Evolutionary conservation across 2,888 invertebrate species (phyloP).

Genomic region (Zygothrica quintamaculata): DNA sequence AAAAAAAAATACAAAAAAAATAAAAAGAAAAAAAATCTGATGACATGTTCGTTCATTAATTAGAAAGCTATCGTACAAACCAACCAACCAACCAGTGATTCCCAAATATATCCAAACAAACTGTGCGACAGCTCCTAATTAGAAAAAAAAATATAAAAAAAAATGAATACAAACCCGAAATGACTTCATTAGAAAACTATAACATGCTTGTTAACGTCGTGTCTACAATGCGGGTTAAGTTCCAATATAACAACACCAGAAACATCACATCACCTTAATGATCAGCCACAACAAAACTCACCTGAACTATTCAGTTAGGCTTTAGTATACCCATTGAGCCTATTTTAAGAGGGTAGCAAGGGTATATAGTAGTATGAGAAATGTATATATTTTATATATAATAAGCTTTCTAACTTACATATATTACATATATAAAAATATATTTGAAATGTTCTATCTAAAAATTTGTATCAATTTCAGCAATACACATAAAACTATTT

Average conservation of each 20-base stretch:
- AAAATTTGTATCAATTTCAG: too few relatives aligned
- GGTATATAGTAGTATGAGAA: too few relatives aligned
- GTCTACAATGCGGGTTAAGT: constrained; percentile 69
- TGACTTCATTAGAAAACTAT: constrained; percentile 80
- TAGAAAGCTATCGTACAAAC: constrained; percentile 63
- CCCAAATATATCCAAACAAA: constrained; percentile 11
- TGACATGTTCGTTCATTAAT: constrained; percentile 77
- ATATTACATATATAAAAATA: too few relatives aligned
- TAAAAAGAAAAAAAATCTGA: constrained; percentile 27
- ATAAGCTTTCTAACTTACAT: too few relatives aligned
- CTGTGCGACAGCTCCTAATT: constrained; percentile 67
- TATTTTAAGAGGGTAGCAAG: too few relatives aligned
- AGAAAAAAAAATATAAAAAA: constrained; percentile 45
- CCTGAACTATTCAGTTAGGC: constrained; percentile 31
- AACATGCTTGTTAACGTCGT: constrained; percentile 74
- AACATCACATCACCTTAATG: constrained; percentile 43
- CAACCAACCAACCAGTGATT: constrained; percentile 7
- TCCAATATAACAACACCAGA: constrained; percentile 22
- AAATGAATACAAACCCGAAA: too few relatives aligned
- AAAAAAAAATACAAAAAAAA: background rate
- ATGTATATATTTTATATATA: too few relatives aligned
- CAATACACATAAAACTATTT: too few relatives aligned
- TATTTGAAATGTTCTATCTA: too few relatives aligned
- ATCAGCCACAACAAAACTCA: constrained; percentile 35
- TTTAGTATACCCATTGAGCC: constrained; percentile 14